A percentile compares a stretch with the other conserved stretches of the same genome.
Evolutionary conservation across 2,113 vertebrate species (phyloP).

Genomic region (Rhadina sibilatrix): DNA sequence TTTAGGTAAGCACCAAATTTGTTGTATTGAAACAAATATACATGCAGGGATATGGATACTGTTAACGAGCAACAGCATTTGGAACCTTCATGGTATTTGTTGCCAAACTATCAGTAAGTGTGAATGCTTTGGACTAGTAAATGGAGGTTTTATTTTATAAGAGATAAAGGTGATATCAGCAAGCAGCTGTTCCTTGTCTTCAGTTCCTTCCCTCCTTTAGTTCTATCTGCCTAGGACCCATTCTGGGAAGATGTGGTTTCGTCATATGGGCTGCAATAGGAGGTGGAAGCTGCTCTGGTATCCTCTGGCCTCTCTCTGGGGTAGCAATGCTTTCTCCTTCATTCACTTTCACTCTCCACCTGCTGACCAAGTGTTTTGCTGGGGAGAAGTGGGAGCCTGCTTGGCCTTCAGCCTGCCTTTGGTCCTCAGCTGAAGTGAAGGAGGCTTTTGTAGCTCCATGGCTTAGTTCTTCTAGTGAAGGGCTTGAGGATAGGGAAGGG

Average conservation of each 20-base stretch:
- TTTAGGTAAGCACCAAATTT: background rate
- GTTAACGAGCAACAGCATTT: background rate
- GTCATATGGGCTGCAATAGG: fast-evolving
- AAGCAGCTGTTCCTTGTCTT: background rate
- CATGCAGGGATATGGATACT: background rate
- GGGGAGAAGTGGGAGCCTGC: background rate
- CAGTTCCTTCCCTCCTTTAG: background rate
- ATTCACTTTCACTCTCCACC: fast-evolving
- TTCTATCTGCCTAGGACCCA: background rate
- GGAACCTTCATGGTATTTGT: background rate
- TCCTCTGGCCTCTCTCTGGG: fast-evolving
- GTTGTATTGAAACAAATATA: background rate
- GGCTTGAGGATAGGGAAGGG: background rate
- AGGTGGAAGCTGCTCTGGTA: background rate
- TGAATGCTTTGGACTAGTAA: background rate
- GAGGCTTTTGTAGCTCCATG: background rate
- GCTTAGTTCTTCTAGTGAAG: background rate
- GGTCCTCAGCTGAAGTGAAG: background rate
- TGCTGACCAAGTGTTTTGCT: background rate
- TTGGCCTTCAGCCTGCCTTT: background rate
- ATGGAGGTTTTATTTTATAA: background rate
- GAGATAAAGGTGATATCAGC: background rate
- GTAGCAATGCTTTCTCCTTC: background rate
- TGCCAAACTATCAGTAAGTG: background rate
- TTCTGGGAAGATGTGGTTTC: background rate